phyloP scores from a whole-genome alignment of 2,888 invertebrate species.

The Chaitophorus viminalis region DNA sequence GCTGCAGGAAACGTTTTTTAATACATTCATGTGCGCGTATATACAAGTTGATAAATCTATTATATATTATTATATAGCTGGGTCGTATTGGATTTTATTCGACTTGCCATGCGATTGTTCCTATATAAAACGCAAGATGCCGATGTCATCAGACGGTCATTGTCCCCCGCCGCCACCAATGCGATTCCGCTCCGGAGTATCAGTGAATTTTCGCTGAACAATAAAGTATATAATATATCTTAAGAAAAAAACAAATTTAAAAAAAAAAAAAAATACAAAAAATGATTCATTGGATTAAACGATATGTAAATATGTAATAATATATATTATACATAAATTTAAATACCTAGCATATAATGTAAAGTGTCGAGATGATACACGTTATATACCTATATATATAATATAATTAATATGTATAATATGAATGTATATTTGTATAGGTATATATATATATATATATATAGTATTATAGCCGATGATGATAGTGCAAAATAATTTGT shows the following conservation, averaged over 20 bases:
- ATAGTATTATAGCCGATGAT: constrained; percentile 9
- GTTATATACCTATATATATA: not conserved
- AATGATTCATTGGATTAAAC: not conserved
- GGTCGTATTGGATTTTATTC: constrained; percentile 18
- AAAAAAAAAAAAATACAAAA: not conserved
- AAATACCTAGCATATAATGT: not conserved
- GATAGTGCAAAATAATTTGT: constrained; percentile 51
- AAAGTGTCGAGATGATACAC: constrained; percentile 17
- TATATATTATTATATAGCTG: too few relatives aligned
- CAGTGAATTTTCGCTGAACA: constrained; percentile 1
- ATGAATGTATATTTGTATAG: too few relatives aligned
- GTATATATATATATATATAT: not conserved
- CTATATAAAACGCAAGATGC: constrained; percentile 24
- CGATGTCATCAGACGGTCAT: constrained; percentile 51
- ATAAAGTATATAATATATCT: not conserved
- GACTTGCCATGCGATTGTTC: not conserved
- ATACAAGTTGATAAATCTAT: not conserved
- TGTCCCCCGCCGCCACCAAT: constrained; percentile 11
- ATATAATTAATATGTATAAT: too few relatives aligned
- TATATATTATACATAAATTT: too few relatives aligned
- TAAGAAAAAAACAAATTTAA: too few relatives aligned
- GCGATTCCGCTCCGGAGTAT: constrained; percentile 18
- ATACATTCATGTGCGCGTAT: constrained; percentile 6
- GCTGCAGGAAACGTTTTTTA: constrained; percentile 33
- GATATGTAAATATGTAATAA: not conserved